Conservation (phyloP, 2,888 invertebrate species). For the Brenthis daphne region DNA sequence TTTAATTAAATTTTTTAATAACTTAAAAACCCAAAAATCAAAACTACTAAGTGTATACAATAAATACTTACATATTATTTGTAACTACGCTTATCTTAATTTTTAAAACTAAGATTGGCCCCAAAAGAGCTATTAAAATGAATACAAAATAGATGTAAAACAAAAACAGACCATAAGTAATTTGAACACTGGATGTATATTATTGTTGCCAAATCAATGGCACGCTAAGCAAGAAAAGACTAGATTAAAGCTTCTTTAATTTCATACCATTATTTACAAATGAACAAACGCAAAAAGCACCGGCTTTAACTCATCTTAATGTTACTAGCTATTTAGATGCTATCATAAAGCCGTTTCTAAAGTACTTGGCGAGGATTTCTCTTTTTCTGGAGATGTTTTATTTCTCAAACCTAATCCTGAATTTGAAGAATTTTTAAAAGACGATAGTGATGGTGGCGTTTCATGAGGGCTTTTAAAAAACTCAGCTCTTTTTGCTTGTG, state of each 20-base stretch:
- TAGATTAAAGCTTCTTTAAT: constrained; percentile 81
- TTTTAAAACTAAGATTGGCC: constrained; percentile 70
- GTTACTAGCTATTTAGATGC: constrained; percentile 38
- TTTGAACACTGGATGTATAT: constrained; percentile 58
- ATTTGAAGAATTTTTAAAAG: constrained; percentile 64
- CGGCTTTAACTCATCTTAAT: constrained; percentile 47
- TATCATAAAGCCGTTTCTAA: constrained; percentile 85
- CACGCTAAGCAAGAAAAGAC: constrained; percentile 74
- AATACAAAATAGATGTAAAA: constrained; percentile 50
- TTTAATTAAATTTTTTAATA: constrained; percentile 78
- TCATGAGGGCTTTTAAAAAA: constrained; percentile 77
- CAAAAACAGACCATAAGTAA: constrained; percentile 48
- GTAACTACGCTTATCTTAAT: constrained; percentile 58
- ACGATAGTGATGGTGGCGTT: constrained; percentile 65
- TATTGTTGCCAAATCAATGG: constrained; percentile 64
- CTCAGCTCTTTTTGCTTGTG: constrained; percentile 84
- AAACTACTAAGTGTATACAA: constrained; percentile 75
- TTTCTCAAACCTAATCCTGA: constrained; percentile 47
- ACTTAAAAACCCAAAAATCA: constrained; percentile 78
- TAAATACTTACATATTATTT: constrained; percentile 77
- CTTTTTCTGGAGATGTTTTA: constrained; percentile 66
- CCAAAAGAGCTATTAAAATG: constrained; percentile 62
- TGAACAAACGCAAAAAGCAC: constrained; percentile 57
- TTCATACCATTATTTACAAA: constrained; percentile 63
- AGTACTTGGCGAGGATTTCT: constrained; percentile 75